Evolutionary conservation across 2,113 vertebrate species (phyloP).

Genomic region (Cheirogaleus medius): DNA sequence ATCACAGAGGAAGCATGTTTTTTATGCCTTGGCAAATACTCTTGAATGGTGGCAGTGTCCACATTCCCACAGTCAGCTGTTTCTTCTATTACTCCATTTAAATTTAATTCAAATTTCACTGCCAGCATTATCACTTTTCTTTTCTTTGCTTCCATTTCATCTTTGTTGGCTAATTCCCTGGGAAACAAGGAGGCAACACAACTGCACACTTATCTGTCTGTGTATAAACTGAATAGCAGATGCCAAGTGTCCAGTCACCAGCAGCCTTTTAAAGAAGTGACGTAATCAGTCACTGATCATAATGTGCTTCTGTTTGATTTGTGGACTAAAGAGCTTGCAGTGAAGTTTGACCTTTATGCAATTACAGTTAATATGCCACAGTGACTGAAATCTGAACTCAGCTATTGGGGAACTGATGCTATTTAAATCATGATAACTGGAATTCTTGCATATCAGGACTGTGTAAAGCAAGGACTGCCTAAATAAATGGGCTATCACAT

Average conservation of each 20-base stretch:
- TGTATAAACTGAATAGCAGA: background rate
- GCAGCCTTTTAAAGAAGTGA: background rate
- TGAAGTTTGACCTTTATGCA: background rate
- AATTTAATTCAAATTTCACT: background rate
- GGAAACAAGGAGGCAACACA: background rate
- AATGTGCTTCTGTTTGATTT: background rate
- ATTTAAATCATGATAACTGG: slow-evolving; percentile 5
- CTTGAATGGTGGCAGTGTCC: background rate
- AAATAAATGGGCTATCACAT: background rate
- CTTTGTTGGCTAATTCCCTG: background rate
- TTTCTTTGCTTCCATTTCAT: background rate
- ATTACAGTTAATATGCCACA: background rate
- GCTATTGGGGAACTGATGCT: background rate
- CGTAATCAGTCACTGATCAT: background rate
- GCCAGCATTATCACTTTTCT: background rate
- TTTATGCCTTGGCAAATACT: background rate
- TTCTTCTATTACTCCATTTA: background rate
- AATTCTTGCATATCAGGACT: background rate
- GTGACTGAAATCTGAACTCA: background rate
- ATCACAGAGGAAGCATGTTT: background rate
- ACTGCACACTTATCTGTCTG: background rate
- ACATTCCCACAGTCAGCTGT: background rate
- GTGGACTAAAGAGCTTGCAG: background rate
- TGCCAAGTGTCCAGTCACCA: background rate
- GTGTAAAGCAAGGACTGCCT: background rate